phyloP scores from a whole-genome alignment of 1,140 invertebrate genomes.

The Microplitis demolitor region DNA sequence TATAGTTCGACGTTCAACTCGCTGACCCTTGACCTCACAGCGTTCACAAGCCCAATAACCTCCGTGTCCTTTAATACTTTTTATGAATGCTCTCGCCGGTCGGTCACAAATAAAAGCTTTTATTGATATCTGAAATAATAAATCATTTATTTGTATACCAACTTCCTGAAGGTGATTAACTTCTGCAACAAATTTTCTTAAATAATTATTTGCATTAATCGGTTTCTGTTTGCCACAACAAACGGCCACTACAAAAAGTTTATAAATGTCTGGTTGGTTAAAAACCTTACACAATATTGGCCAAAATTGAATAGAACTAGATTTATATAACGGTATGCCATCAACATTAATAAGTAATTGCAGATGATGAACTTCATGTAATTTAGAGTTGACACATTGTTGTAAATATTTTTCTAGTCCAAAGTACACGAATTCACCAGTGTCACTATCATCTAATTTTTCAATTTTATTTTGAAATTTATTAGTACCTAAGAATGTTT shows the following conservation, averaged over 20 bases:
- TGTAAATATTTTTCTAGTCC: conserved; percentile 12
- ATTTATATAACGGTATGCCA: conserved; percentile 15
- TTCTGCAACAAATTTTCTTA: conserved; percentile 18
- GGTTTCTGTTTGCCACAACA: conserved; percentile 24
- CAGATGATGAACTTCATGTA: conserved; percentile 12
- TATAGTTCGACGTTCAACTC: not conserved
- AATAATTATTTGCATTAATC: conserved; percentile 5
- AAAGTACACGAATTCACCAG: conserved; percentile 23
- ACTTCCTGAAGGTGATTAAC: conserved; percentile 5
- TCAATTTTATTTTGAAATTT: conserved; percentile 8
- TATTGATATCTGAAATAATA: not conserved
- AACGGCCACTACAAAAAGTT: conserved; percentile 20
- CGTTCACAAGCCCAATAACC: conserved; percentile 19
- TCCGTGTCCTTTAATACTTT: conserved; percentile 12
- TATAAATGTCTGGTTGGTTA: conserved; percentile 7
- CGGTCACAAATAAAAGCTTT: conserved; percentile 21
- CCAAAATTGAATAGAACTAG: conserved; percentile 21
- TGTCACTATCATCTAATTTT: not conserved
- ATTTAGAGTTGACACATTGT: conserved; percentile 1
- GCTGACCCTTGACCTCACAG: conserved; percentile 9
- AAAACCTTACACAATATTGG: conserved; percentile 25
- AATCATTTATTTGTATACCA: not conserved
- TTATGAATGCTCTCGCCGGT: conserved; percentile 21
- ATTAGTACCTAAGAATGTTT: conserved; percentile 27
- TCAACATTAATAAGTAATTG: conserved; percentile 17